Conservation (phyloP, 23 tunicate species). For the Clavelina lepadiformis region DNA sequence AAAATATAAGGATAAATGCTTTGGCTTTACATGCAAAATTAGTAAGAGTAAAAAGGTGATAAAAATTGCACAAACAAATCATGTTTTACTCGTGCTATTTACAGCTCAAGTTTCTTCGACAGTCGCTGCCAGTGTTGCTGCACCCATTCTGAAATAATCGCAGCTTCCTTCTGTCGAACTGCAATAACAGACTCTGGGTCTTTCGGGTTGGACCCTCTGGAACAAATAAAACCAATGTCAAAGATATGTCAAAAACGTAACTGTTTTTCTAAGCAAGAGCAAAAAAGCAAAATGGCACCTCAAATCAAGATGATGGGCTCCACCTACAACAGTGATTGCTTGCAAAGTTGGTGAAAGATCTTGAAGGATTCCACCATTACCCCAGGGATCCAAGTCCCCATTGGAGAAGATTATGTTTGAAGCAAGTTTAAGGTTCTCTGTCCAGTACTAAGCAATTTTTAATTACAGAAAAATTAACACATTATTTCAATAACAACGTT, state of each 20-base stretch:
- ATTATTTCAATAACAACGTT: too few species aligned
- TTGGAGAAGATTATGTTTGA: slow-evolving; percentile 95
- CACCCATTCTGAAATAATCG: slow-evolving; percentile 59
- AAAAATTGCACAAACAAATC: too few species aligned
- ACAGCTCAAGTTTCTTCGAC: too few species aligned
- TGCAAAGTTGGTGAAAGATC: slow-evolving; percentile 55
- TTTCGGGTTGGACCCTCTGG: slow-evolving; percentile 68
- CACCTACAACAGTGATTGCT: slow-evolving; percentile 71
- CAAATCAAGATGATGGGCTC: slow-evolving; percentile 98
- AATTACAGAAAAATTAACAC: too few species aligned
- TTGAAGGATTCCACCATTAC: slow-evolving; percentile 71
- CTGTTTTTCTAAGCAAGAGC: neutral
- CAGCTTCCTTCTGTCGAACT: slow-evolving; percentile 55
- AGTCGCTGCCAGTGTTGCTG: slow-evolving; percentile 31
- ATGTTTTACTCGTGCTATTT: too few species aligned
- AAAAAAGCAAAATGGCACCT: slow-evolving; percentile 29
- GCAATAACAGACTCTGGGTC: slow-evolving; percentile 73
- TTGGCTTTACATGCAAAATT: too few species aligned
- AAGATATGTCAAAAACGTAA: neutral
- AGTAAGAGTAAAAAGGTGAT: too few species aligned
- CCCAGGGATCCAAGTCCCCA: slow-evolving; percentile 99
- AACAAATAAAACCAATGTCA: neutral
- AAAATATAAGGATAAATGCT: too few species aligned
- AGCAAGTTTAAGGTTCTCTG: slow-evolving; percentile 44
- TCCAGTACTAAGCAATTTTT: slow-evolving; percentile 97